Conservation (phyloP, 2,797 vertebrate genomes). For the Coendou prehensilis region DNA sequence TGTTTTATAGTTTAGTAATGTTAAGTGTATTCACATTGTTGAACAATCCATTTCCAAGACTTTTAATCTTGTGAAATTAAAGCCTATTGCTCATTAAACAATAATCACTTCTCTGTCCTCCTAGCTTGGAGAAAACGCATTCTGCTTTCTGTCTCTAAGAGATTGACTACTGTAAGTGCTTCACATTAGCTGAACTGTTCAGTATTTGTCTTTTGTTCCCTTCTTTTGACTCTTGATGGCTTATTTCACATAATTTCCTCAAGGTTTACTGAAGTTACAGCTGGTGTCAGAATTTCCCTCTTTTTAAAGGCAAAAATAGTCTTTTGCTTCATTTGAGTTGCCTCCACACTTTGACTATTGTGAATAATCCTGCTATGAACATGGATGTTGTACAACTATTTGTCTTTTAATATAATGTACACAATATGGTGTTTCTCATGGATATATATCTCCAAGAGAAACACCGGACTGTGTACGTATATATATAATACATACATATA, state of each 20-base stretch:
- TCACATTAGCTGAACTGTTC: not conserved
- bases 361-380: not conserved
- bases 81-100: not conserved
- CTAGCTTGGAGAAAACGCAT: not conserved
- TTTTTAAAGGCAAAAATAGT: not conserved
- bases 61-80: not conserved
- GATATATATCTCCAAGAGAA: too few species aligned
- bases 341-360: not conserved
- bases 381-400: not conserved
- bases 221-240: not conserved
- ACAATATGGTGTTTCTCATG: not conserved
- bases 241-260: not conserved
- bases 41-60: not conserved
- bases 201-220: not conserved
- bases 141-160: not conserved
- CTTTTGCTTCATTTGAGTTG: not conserved
- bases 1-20: not conserved
- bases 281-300: not conserved
- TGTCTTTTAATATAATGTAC: not conserved
- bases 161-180: not conserved
- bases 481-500: too few species aligned
- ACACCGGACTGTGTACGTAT: too few species aligned
- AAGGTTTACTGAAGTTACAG: too few species aligned
- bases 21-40: not conserved
- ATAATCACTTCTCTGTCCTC: not conserved